These are phyloP conservation scores for Semicossyphus pulcher DNA, from an alignment of 2,113 vertebrate genomes.

Conservation along the genomic window DNA sequence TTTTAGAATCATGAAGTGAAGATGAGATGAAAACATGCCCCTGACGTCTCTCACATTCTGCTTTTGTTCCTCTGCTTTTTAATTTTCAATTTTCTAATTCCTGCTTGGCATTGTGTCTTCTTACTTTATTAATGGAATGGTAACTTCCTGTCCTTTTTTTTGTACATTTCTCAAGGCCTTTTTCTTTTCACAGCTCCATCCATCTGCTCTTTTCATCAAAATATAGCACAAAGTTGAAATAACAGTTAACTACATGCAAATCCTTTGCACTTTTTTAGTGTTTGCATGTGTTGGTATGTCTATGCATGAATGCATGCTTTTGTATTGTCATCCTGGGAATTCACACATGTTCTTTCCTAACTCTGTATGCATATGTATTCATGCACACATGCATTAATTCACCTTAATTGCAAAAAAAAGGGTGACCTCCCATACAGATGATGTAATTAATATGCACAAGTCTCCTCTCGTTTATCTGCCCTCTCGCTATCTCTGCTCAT, in stretches of 20 bases:
- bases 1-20: not conserved
- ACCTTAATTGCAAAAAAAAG: too few species aligned
- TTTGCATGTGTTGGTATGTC: not conserved
- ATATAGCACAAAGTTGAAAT: too few species aligned
- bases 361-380: too few species aligned
- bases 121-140: not conserved
- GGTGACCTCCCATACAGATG: too few species aligned
- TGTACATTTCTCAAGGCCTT: not conserved
- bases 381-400: too few species aligned
- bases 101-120: not conserved
- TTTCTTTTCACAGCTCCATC: not conserved
- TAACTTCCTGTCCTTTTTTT: not conserved
- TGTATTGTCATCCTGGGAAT: too few species aligned
- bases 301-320: not conserved
- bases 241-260: not conserved
- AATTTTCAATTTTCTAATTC: not conserved
- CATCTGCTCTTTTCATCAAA: not conserved
- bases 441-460: slow-evolving; percentile 3
- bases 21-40: not conserved
- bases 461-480: not conserved
- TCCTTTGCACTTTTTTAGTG: not conserved
- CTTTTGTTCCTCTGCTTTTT: not conserved
- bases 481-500: not conserved
- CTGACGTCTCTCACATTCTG: not conserved
- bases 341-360: too few species aligned